phyloP scores from a whole-genome alignment of 1,140 invertebrate genomes.

The Drosophila mauritiana region DNA sequence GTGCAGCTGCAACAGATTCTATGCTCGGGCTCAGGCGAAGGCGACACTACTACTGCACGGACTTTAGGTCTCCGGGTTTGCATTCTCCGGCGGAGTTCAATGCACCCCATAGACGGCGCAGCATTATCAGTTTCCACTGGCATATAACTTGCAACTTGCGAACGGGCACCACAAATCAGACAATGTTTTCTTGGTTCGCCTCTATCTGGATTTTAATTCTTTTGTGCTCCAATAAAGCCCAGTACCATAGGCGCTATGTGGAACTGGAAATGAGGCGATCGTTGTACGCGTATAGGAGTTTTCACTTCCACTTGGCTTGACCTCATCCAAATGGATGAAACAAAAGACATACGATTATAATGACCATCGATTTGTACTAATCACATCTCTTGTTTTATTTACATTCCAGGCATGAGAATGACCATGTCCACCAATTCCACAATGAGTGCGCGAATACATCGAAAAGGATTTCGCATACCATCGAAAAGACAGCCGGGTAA shows the following conservation, averaged over 20 bases:
- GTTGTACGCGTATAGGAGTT: background rate
- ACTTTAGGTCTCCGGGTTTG: constrained; percentile 15
- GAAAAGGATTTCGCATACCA: constrained; percentile 86
- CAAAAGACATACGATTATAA: too few species aligned
- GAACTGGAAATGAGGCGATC: background rate
- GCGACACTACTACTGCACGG: constrained; percentile 1
- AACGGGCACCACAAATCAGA: constrained; percentile 21
- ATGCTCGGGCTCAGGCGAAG: constrained; percentile 6
- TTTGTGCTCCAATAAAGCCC: constrained; percentile 22
- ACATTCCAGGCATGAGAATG: constrained; percentile 87
- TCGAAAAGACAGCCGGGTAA: constrained; percentile 86
- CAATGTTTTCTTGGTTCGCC: constrained; percentile 11
- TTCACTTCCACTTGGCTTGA: background rate
- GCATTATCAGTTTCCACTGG: constrained; percentile 33
- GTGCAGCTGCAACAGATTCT: constrained; percentile 24
- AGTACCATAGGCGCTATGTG: background rate
- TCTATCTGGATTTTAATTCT: constrained; percentile 21
- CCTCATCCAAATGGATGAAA: background rate
- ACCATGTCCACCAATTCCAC: constrained; percentile 88
- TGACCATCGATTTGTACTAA: too few species aligned
- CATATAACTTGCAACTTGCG: constrained; percentile 38
- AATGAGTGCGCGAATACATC: constrained; percentile 87
- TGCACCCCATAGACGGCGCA: constrained; percentile 8
- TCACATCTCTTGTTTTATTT: too few species aligned
- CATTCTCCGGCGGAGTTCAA: constrained; percentile 30